Base-by-base conservation (phyloP, 1,140 invertebrate species). In the Drosophila pseudoananassae region DNA sequence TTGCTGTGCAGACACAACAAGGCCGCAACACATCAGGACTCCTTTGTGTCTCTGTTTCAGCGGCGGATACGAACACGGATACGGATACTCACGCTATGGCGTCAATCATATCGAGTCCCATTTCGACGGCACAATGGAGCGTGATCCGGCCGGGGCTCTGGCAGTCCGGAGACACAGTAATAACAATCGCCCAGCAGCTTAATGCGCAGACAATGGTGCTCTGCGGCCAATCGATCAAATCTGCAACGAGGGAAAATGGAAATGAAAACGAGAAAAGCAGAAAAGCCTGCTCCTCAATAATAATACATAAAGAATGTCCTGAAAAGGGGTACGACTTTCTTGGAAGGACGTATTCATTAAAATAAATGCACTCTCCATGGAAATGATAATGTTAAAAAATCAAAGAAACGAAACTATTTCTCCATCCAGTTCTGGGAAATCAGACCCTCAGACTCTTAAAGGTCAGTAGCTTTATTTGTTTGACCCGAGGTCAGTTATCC, bases 101-200 rank as follows among this genome's bases (percentile, higher is more conserved):
- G 93, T 98, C 97, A 84, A 99, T 98, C 97, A 98, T 98, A 92
- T 98, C 97, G 38, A 98, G 93, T 17, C 97, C 98, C 97, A 99
- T 98, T 93, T 98, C 97, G 1, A 99, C 97, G 87, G 97, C 98
- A 93, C 97, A 98, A 72, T 97, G 96, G 63, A n/a, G 97, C 97
- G 87, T 98, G 97, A 93, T 98, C 97, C 29, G 96, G 95, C 47
- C 97, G 93, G 0, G 97, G 94, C 91, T 98, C 97, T 0, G 97
- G 97, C 49, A 98, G 93, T 4, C 97, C 97, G 8, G 96, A 97
- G 10, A 98, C 97, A 92, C 97, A 98, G 93, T 98, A 98, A 92
- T 99, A 98, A 92, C 98, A 98, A 92, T 98, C 98, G 2, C 98
- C 97, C 2, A 98, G 93, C 15, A 98, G 94, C 92, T 98, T 98